Base-by-base conservation (phyloP, 1,140 invertebrate species). In the Macrotrachela quadricornifera region DNA sequence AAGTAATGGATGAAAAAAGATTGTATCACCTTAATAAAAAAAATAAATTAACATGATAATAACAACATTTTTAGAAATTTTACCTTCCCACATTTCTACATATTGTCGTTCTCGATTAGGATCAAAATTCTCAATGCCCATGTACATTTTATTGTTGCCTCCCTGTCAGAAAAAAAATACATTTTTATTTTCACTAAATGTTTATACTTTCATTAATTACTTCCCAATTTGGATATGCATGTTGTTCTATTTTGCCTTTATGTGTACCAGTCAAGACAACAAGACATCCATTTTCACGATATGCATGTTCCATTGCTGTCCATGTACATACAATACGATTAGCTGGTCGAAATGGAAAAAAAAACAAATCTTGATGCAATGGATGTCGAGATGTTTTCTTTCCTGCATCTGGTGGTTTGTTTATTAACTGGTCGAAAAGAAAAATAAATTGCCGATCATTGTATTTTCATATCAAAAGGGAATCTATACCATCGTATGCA, bases 401-500 rank as follows among this genome's bases (percentile, higher is more conserved):
- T 18, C 71, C 71, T 39, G 75, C 67, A 67, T 86, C 83, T 8
- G 84, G 84, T 9, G 85, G 84, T 64, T 91, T 90, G 60, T 86
- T 86, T 54, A 91, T 88, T 6, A 90, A 68, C 21, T 14, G n/a
- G n/a, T n/a, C n/a, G n/a, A 47, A 4, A n/a, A 47, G 3, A 30
- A 17, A 17, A n/a, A 47, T 6, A 14, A 16, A n/a, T 14, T 14
- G 16, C 16, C n/a, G 21, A 47, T 2, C 2, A 47, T 14, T 47
- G 2, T 3, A 16, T 30, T 30, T 15, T 15, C 46, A 43, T 46
- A 18, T 38, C 51, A n/a, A 85, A 84, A 63, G 90, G 90, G n/a
- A 60, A 85, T 86, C 55, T 90, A 87, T 8, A 90, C 69, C 85
- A 90, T 90, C 21, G 79, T 81, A 65, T 90, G 81, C 63, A 84